Evolutionary conservation across 2,797 vertebrate species (phyloP).

Genomic region (Hapalemur alaotrensis): DNA sequence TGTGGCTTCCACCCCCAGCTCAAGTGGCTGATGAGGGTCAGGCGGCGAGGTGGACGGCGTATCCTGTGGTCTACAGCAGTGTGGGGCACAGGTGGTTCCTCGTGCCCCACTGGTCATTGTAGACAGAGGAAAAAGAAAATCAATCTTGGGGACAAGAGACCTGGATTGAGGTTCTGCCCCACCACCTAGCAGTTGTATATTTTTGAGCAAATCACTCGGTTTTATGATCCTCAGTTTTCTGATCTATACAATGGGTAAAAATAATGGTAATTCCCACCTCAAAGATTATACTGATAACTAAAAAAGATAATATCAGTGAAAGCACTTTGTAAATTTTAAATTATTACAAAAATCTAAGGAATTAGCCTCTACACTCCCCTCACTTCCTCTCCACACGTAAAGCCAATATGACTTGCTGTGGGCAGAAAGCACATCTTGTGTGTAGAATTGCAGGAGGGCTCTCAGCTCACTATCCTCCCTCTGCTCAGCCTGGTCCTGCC

Average conservation of each 20-base stretch:
- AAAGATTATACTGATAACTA: not conserved
- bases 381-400: not conserved
- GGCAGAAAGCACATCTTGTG: not conserved
- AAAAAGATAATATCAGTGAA: not conserved
- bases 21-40: not conserved
- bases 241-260: not conserved
- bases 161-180: not conserved
- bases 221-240: slow-evolving; percentile 34
- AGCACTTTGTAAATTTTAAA: not conserved
- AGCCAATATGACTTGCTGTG: not conserved
- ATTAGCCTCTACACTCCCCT: not conserved
- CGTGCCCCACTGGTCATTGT: not conserved
- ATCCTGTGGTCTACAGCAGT: not conserved
- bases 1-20: not conserved
- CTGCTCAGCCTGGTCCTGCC: not conserved
- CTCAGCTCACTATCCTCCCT: not conserved
- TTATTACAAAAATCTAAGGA: not conserved
- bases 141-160: not conserved
- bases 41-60: not conserved
- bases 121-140: not conserved
- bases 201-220: not conserved
- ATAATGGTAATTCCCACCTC: not conserved
- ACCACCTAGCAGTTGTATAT: not conserved
- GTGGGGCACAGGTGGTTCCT: not conserved
- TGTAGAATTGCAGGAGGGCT: not conserved